phyloP scores from a whole-genome alignment of 2,113 vertebrate species.

The Corythornis vintsioides region DNA sequence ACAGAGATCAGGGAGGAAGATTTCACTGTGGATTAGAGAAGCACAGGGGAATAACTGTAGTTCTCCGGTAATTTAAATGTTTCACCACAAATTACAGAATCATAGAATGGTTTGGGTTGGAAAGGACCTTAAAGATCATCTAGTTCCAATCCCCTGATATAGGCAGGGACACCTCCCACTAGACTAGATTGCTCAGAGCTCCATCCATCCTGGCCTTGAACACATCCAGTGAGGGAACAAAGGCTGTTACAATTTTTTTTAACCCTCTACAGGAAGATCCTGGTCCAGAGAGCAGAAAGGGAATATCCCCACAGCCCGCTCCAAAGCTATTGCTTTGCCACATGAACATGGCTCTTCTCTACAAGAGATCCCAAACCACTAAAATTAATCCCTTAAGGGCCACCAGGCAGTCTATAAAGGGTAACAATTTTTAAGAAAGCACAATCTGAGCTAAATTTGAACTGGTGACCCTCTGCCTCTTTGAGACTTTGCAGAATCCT shows the following conservation, averaged over 20 bases:
- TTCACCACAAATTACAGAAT: background rate
- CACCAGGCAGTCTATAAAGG: background rate
- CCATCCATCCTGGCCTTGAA: too few species aligned
- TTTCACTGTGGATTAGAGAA: background rate
- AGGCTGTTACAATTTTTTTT: background rate
- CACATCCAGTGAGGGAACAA: background rate
- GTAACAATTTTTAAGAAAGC: background rate
- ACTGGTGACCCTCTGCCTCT: background rate
- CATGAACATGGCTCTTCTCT: accelerated
- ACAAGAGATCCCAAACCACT: background rate
- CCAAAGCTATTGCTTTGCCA: background rate
- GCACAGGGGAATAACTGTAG: background rate
- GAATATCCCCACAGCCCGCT: background rate
- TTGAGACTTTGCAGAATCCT: background rate
- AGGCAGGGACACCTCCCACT: too few species aligned
- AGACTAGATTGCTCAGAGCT: too few species aligned
- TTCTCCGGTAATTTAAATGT: background rate
- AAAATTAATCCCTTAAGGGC: background rate
- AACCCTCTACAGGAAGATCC: background rate
- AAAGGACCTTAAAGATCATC: too few species aligned
- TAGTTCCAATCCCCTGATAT: too few species aligned
- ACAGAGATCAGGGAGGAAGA: background rate
- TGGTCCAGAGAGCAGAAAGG: background rate
- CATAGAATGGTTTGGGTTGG: too few species aligned
- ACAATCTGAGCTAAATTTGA: background rate